phyloP scores from a whole-genome alignment of 1,140 invertebrate species.

The Epicauta chinensis region DNA sequence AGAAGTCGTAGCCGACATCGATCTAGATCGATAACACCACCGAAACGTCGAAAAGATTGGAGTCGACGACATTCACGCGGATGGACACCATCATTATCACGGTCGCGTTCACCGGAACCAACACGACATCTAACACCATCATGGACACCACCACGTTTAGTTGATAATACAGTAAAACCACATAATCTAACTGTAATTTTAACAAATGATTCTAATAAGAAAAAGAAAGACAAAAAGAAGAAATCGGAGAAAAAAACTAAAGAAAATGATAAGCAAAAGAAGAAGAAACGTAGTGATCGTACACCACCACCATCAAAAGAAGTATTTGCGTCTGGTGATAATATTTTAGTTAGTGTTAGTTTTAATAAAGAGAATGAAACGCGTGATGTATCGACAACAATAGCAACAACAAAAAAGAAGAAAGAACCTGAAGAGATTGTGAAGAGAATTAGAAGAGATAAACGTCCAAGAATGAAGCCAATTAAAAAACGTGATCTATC shows the following conservation, averaged over 20 bases:
- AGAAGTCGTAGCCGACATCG: slow-evolving; percentile 20
- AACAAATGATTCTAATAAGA: slow-evolving; percentile 51
- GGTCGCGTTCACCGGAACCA: slow-evolving; percentile 36
- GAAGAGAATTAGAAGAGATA: slow-evolving; percentile 46
- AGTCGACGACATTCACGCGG: slow-evolving; percentile 23
- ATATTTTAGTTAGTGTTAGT: slow-evolving; percentile 85
- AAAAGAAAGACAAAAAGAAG: slow-evolving; percentile 49
- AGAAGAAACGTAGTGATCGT: slow-evolving; percentile 48
- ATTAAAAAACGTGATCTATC: slow-evolving; percentile 38
- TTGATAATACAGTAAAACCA: slow-evolving; percentile 36
- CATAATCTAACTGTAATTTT: slow-evolving; percentile 48
- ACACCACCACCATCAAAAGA: slow-evolving; percentile 71
- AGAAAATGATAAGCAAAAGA: slow-evolving; percentile 44
- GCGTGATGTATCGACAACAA: slow-evolving; percentile 43
- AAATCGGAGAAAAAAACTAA: slow-evolving; percentile 44
- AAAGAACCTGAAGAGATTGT: slow-evolving; percentile 42
- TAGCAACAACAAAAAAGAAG: slow-evolving; percentile 36
- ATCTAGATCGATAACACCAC: slow-evolving; percentile 17
- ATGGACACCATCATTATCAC: slow-evolving; percentile 42
- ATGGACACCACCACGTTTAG: slow-evolving; percentile 46
- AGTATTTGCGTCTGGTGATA: slow-evolving; percentile 86
- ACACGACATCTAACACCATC: slow-evolving; percentile 33
- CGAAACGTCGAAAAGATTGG: slow-evolving; percentile 25
- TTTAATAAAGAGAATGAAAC: slow-evolving; percentile 69
- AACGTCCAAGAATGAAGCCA: slow-evolving; percentile 30